These are phyloP conservation scores for Drosophila colorata DNA, from an alignment of 2,888 invertebrate genomes.

Conservation along the genomic window DNA sequence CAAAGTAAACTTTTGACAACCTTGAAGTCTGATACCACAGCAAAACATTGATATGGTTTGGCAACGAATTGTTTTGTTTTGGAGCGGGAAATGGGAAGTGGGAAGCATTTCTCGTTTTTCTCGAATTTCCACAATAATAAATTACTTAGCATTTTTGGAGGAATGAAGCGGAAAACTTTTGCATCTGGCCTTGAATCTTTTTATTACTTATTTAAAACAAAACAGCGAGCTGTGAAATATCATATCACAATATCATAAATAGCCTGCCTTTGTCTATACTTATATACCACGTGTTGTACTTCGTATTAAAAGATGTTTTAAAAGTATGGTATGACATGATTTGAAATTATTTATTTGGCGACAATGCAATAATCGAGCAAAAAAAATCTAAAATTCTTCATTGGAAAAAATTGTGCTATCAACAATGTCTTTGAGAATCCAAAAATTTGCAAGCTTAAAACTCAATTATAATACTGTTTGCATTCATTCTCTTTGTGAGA, in stretches of 20 bases:
- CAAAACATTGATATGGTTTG: slow-evolving; percentile 16
- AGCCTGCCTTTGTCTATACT: not conserved
- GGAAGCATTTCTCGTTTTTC: not conserved
- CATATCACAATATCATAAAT: too few species aligned
- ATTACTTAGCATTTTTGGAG: slow-evolving; percentile 12
- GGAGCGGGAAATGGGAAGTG: not conserved
- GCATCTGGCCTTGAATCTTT: not conserved
- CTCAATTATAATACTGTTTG: too few species aligned
- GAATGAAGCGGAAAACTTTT: slow-evolving; percentile 1
- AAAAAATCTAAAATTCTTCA: too few species aligned
- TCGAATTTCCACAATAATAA: slow-evolving; percentile 29
- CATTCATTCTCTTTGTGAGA: too few species aligned
- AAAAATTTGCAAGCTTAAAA: too few species aligned
- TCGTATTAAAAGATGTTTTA: too few species aligned
- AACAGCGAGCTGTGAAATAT: not conserved
- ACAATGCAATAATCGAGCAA: too few species aligned
- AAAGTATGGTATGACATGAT: too few species aligned
- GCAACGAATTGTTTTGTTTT: not conserved
- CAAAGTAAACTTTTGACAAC: slow-evolving; percentile 55
- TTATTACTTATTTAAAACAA: not conserved
- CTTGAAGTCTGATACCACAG: slow-evolving; percentile 39
- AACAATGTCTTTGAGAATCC: too few species aligned
- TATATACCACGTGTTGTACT: too few species aligned
- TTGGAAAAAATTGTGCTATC: too few species aligned
- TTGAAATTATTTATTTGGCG: too few species aligned